Base-by-base conservation (phyloP, 1,140 invertebrate species). In the Polyergus mexicanus region DNA sequence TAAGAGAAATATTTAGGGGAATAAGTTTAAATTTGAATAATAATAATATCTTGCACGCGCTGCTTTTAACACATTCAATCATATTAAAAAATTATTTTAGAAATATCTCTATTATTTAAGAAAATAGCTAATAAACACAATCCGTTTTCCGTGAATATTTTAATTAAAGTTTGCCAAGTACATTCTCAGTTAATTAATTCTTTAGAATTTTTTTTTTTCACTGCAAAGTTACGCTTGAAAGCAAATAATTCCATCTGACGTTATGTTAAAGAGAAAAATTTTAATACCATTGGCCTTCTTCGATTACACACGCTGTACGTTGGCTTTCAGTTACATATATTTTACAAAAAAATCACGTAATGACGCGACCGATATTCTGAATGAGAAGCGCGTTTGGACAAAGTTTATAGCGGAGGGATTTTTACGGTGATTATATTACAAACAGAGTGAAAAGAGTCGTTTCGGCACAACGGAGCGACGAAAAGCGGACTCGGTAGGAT, bases 401-500 rank as follows among this genome's bases (percentile, higher is more conserved):
- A 25, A 54, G 62, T 78, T 78, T 78, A 32, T 32, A 78, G 41
- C 76, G 75, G 28, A 11, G 60, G 13, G 62, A 66, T 66, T 78
- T 78, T 78, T 68, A 78, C 62, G 13, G 76, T 32, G 76, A 78
- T 78, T 51, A 66, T 54, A 78, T 78, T 78, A 78, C 76, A 77
- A 41, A 78, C 76, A 35, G 19, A 35, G 41, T 19, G 62, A 8
- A 51, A 66, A 66, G 35, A 32, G 44, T 19, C n/a, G 32, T 78
- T 78, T 78, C 13, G 76, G 32, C 3, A 16, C 51, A 44, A 25
- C 35, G 10, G n/a, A 22, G 38, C 51, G 32, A 6, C 22, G 28
- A 19, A 78, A 66, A 78, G 76, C 62, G 62, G 62, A 77, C 6
- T 65, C 60, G 41, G 28, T 65, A 28, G 22, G 60, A 32, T 65